Evolutionary conservation across 2,888 invertebrate genomes (phyloP).

Genomic region (Tetragnatha montana): DNA sequence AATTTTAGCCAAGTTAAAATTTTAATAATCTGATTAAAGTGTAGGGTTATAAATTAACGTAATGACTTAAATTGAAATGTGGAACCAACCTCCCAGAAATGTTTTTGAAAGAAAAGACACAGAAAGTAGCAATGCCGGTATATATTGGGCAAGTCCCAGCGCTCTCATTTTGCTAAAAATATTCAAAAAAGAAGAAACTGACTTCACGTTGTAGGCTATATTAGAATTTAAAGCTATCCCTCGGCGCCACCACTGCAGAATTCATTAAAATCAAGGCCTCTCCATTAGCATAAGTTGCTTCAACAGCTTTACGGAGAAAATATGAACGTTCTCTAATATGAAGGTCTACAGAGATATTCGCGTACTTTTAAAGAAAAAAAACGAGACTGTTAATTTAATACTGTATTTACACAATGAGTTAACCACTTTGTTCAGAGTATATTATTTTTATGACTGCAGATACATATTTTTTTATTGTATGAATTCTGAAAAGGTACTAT

Average conservation of each 20-base stretch:
- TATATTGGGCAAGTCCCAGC: not conserved
- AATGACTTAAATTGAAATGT: no score
- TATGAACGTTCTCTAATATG: not conserved
- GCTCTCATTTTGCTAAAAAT: slow-evolving; percentile 8
- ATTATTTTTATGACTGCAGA: no score
- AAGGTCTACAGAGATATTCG: no score
- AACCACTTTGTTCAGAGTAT: no score
- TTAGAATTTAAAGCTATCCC: slow-evolving; percentile 55
- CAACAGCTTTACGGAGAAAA: not conserved
- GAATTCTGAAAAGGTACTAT: no score
- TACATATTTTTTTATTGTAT: no score
- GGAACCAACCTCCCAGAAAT: not conserved
- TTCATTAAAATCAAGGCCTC: slow-evolving; percentile 40
- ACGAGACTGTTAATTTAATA: no score
- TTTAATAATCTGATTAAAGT: no score
- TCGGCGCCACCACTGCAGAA: not conserved
- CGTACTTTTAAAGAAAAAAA: no score
- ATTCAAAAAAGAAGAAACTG: not conserved
- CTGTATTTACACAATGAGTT: no score
- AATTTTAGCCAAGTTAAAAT: no score
- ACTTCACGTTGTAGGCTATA: slow-evolving; percentile 11
- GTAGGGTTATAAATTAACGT: no score
- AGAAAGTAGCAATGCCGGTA: not conserved
- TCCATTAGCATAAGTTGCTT: slow-evolving; percentile 56
- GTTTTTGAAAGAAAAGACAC: not conserved